Evolutionary conservation across 2,113 vertebrate species (phyloP), one percentile per base, ranked within the genome.

Genomic region (Trogon surrucura): DNA sequence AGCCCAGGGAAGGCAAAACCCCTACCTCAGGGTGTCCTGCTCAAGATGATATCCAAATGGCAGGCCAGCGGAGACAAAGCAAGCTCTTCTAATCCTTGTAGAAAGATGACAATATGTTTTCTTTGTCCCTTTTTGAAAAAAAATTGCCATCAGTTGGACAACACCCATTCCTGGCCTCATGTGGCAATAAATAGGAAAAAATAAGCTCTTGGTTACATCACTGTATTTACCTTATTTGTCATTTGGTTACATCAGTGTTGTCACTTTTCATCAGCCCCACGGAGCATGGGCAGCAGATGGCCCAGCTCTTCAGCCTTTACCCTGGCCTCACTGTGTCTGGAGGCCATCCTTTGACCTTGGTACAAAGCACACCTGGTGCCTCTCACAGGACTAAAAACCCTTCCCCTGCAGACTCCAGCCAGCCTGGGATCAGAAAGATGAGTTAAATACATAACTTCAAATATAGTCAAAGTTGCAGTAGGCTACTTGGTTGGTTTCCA

Each of bases 401-500:
- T 90, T 89, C 87, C 85, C 83, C 64, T 85, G 30, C 69, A 80
- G 32, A 62, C 54, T 83, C n/a, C 30, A 66, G 48, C 88, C 69
- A 85, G 90, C 86, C 85, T 80, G 48, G 70, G 85, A 93, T 87
- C 95, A 96, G 81, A 96, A 94, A 65, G 75, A 88, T 92, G 80
- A 93, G 58, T 94, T 96, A 95, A 95, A 94, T 86, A 65, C 82
- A 57, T 53, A 86, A 93, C 92, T 95, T 97, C 95, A 95, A 93
- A 96, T 92, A 91, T 89, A 95, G 89, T 95, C 95, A 96, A 97
- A 97, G 88, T 92, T 95, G 89, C 93, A 97, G 84, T 79, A 97
- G 95, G 93, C 91, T 96, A 97, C 82, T 96, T 96, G 92, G 95
- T 97, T 95, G 81, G 69, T 90, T 95, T 96, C 94, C 94, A 95